Percentiles rank a stretch among this genome's conserved stretches.
Conservation (phyloP, 2,797 vertebrate genomes). For the Hylomyscus alleni region DNA sequence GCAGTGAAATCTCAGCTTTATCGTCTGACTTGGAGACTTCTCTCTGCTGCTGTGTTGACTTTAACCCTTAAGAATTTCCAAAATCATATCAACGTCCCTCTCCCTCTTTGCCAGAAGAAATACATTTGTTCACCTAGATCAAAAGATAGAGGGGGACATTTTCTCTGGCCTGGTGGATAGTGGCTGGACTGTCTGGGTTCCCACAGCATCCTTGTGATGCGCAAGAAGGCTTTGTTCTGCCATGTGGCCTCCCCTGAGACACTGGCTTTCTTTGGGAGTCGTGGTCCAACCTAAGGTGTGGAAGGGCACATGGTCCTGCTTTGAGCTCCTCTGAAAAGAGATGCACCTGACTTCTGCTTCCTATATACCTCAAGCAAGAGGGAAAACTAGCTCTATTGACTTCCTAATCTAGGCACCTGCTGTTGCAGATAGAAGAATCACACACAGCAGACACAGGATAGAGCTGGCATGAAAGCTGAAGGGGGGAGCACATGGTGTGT, state of each 20-base stretch:
- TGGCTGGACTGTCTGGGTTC: not conserved
- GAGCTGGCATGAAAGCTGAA: not conserved
- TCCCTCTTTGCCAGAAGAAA: conserved; percentile 25
- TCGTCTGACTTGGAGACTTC: conserved; percentile 25
- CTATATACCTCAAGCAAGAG: not conserved
- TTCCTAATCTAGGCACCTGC: conserved; percentile 5
- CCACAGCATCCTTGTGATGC: not conserved
- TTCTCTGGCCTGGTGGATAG: not conserved
- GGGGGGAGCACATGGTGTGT: not conserved
- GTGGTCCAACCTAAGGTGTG: not conserved
- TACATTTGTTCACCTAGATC: not conserved
- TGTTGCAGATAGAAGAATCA: conserved; percentile 9
- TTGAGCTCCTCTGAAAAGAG: conserved; percentile 1
- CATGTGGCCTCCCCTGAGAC: not conserved
- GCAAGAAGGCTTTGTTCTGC: conserved; percentile 3
- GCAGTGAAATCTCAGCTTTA: not conserved
- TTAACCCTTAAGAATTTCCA: conserved; percentile 42
- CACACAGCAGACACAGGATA: not conserved
- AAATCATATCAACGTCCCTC: not conserved
- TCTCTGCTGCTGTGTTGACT: not conserved
- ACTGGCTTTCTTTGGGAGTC: not conserved
- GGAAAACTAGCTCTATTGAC: not conserved
- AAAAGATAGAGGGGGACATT: not conserved
- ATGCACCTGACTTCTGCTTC: not conserved
- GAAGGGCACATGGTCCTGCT: not conserved